Evolutionary conservation across 2,797 vertebrate species (phyloP).

Genomic region (Aldrovandia affinis): DNA sequence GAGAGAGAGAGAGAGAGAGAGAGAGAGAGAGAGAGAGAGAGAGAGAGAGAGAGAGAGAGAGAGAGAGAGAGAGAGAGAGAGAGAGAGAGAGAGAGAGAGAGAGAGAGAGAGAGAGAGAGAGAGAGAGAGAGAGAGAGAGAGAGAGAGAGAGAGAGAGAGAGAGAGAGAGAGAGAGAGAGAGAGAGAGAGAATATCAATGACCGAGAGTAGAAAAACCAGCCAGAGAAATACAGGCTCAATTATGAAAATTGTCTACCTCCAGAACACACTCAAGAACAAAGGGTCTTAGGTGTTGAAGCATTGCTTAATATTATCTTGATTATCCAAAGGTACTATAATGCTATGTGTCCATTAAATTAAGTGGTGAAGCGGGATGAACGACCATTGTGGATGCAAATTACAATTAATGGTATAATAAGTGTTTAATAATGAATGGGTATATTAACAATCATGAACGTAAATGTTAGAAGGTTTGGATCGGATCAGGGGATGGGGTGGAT

Average conservation of each 20-base stretch:
- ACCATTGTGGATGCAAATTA: conserved; percentile 35
- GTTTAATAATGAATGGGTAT: conserved; percentile 33
- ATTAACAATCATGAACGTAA: conserved; percentile 24
- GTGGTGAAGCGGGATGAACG: conserved; percentile 35
- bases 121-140: too few relatives aligned
- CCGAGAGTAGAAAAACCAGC: too few relatives aligned
- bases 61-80: too few relatives aligned
- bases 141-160: too few relatives aligned
- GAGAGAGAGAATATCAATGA: too few relatives aligned
- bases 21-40: too few relatives aligned
- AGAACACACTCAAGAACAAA: not conserved
- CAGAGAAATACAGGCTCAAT: not conserved
- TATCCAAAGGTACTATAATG: conserved; percentile 9
- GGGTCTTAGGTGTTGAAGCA: conserved; percentile 7
- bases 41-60: too few relatives aligned
- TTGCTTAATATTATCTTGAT: conserved; percentile 25
- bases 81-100: too few relatives aligned
- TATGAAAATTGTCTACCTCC: not conserved
- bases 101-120: too few relatives aligned
- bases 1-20: too few relatives aligned
- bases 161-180: too few relatives aligned
- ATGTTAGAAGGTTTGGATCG: not conserved
- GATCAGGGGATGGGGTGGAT: not conserved
- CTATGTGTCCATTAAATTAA: conserved; percentile 19
- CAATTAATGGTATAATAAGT: conserved; percentile 40